Percentiles rank a stretch among this genome's conserved stretches.
phyloP scores from a whole-genome alignment of 2,888 invertebrate species.

The Hoplodrina ambigua region DNA sequence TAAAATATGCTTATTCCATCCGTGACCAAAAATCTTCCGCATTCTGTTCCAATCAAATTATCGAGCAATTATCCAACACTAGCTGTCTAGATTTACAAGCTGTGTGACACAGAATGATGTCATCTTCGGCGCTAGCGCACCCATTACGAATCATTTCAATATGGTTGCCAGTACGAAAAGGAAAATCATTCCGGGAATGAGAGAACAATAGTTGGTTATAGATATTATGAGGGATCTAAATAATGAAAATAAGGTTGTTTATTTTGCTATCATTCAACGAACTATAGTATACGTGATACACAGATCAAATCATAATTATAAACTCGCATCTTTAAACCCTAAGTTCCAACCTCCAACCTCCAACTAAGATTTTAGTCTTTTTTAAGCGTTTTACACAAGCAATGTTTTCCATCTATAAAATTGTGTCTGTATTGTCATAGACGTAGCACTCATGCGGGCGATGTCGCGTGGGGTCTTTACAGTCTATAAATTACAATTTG shows the following conservation, averaged over 20 bases:
- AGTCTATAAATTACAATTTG: conserved; percentile 52
- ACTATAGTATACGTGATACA: neutral
- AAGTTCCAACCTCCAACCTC: no score
- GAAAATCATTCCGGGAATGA: conserved; percentile 35
- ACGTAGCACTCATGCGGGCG: conserved; percentile 34
- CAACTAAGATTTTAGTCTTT: neutral
- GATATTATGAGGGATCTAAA: conserved; percentile 1
- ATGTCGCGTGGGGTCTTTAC: conserved; percentile 50
- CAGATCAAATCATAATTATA: neutral
- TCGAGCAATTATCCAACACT: conserved; percentile 47
- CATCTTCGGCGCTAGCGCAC: conserved; percentile 51
- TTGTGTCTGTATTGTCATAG: conserved; percentile 11
- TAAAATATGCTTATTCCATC: conserved; percentile 22
- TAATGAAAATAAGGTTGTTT: conserved; percentile 6
- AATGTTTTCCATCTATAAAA: conserved; percentile 8
- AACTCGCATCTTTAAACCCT: no score
- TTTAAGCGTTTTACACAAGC: neutral
- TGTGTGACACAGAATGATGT: conserved; percentile 59
- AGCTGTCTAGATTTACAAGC: conserved; percentile 30
- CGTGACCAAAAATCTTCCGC: conserved; percentile 52
- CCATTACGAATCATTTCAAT: conserved; percentile 49
- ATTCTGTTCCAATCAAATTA: conserved; percentile 41
- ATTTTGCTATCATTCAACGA: neutral
- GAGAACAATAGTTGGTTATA: conserved; percentile 20
- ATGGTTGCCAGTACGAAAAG: conserved; percentile 35